Evolutionary conservation across 2,797 vertebrate genomes (phyloP).

Genomic region (Chaetophractus vellerosus): DNA sequence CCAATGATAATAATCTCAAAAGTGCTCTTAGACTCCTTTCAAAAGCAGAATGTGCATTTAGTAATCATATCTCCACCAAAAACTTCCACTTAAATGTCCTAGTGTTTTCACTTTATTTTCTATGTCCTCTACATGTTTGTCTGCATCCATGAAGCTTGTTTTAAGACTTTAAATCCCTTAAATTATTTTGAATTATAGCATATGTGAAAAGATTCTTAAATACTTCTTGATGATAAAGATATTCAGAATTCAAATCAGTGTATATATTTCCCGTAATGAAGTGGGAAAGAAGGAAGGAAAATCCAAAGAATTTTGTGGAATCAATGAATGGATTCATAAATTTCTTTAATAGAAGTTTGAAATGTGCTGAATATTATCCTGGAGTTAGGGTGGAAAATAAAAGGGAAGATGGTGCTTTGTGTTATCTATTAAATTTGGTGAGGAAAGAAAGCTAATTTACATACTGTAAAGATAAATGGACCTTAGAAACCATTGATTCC

Average conservation of each 20-base stretch:
- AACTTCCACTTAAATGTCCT: neutral
- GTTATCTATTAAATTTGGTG: slow-evolving; percentile 36
- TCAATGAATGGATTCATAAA: slow-evolving; percentile 1
- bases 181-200: neutral
- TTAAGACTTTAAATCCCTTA: neutral
- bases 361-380: slow-evolving; percentile 44
- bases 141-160: neutral
- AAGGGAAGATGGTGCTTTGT: neutral
- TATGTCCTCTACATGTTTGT: neutral
- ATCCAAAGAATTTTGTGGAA: neutral
- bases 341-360: slow-evolving; percentile 8
- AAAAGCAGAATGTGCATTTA: neutral
- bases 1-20: slow-evolving; percentile 32
- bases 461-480: neutral
- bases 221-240: neutral
- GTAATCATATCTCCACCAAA: slow-evolving; percentile 20
- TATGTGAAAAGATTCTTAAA: neutral
- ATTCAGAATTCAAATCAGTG: slow-evolving; percentile 12
- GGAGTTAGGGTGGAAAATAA: neutral
- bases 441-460: neutral
- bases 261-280: slow-evolving; percentile 15
- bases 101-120: slow-evolving; percentile 35
- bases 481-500: neutral
- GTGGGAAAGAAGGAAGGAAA: neutral
- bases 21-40: neutral